Percentiles rank a stretch among this genome's conserved stretches.
These are phyloP conservation scores for Macrobrachium nipponense DNA, from an alignment of 1,140 invertebrate species.

Conservation along the genomic window DNA sequence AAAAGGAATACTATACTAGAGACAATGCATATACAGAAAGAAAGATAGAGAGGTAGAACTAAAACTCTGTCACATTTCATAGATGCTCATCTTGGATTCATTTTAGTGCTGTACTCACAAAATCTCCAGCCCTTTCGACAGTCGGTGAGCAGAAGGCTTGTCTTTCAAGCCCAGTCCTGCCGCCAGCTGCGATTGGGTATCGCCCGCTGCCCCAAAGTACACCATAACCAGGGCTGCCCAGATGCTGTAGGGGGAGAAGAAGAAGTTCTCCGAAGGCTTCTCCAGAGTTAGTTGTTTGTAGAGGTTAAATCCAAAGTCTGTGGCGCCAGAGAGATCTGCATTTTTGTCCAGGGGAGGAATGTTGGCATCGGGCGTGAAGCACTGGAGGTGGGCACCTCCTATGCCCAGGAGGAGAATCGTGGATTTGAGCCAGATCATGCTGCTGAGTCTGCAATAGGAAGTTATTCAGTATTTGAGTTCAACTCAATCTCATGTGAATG, in stretches of 20 bases:
- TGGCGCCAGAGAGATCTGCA: not conserved
- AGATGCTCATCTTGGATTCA: not conserved
- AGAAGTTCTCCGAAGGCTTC: constrained; percentile 74
- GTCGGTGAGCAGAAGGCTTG: not conserved
- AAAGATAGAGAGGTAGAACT: too few relatives aligned
- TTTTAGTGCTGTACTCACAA: not conserved
- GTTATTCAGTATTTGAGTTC: too few relatives aligned
- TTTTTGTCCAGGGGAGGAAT: too few relatives aligned
- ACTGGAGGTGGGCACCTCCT: too few relatives aligned
- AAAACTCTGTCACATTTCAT: too few relatives aligned
- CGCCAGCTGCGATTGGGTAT: constrained; percentile 71
- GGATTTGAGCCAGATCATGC: too few relatives aligned
- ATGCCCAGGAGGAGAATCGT: too few relatives aligned
- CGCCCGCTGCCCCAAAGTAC: constrained; percentile 79
- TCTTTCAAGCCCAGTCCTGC: not conserved
- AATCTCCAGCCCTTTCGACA: not conserved
- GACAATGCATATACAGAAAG: too few relatives aligned
- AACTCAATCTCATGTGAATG: too few relatives aligned
- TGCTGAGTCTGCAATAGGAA: too few relatives aligned
- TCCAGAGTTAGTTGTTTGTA: not conserved
- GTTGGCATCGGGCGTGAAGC: too few relatives aligned
- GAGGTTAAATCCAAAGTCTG: not conserved
- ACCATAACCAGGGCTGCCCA: constrained; percentile 81
- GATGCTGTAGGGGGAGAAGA: constrained; percentile 88
- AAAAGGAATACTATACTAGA: not conserved